Evolutionary conservation across 2,888 invertebrate species (phyloP).

Genomic region (Taphrorychus bicolor): DNA sequence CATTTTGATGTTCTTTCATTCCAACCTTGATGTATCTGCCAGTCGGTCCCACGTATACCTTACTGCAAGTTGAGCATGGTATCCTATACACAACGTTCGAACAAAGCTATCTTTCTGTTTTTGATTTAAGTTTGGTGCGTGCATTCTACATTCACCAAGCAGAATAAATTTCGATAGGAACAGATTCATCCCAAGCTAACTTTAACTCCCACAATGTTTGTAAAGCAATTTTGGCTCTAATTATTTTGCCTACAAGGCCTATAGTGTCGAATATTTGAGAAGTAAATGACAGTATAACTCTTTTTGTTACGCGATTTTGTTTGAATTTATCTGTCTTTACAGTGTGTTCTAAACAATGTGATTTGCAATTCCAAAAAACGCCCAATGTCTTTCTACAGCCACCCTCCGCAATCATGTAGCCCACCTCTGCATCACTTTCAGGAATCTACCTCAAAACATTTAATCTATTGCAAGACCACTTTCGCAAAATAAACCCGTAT

Average conservation of each 20-base stretch:
- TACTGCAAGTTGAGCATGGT: no score
- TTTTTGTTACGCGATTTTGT: background rate
- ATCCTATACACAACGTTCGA: no score
- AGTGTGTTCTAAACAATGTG: background rate
- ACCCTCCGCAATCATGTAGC: background rate
- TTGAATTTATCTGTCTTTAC: background rate
- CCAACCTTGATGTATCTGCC: no score
- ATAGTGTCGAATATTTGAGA: background rate
- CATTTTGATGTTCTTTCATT: no score
- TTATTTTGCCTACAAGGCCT: background rate
- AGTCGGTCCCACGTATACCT: no score
- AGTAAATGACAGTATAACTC: background rate
- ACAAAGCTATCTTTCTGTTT: no score
- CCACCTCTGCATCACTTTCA: no score
- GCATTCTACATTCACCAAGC: no score
- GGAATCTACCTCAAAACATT: no score
- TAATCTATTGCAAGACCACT: no score
- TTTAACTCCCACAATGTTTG: background rate
- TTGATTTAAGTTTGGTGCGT: no score
- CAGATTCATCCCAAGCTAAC: background rate
- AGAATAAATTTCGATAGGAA: background rate
- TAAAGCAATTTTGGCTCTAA: background rate
- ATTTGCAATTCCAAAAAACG: background rate
- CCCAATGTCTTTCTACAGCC: background rate
- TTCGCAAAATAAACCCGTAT: no score